phyloP scores from a whole-genome alignment of 1,140 invertebrate genomes.

The Hetaerina americana region DNA sequence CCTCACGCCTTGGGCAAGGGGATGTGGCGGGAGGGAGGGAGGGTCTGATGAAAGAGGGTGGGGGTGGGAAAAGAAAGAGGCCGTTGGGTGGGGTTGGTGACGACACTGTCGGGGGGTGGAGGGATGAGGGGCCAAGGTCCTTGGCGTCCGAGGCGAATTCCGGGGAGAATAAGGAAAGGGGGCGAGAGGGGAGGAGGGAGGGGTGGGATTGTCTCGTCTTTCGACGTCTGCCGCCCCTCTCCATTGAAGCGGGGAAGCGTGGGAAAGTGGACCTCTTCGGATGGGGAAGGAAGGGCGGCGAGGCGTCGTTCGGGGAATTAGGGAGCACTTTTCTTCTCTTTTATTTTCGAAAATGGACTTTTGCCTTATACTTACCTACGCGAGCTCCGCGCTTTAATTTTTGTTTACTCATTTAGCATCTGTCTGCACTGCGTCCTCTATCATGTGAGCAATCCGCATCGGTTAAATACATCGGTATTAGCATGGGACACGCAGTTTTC shows the following conservation, averaged over 20 bases:
- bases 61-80: too few species aligned
- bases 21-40: too few species aligned
- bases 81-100: too few species aligned
- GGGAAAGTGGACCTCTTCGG: not conserved
- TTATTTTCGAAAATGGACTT: not conserved
- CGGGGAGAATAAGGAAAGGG: not conserved
- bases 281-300: not conserved
- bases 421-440: not conserved
- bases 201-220: not conserved
- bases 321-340: not conserved
- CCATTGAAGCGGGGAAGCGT: not conserved
- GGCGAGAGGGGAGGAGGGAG: not conserved
- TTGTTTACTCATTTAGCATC: not conserved
- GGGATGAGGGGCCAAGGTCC: too few species aligned
- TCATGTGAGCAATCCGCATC: not conserved
- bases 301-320: not conserved
- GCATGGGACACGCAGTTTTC: too few species aligned
- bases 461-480: too few species aligned
- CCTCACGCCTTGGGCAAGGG: too few species aligned
- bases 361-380: not conserved
- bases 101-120: too few species aligned
- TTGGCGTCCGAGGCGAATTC: too few species aligned
- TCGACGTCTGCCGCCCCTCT: not conserved
- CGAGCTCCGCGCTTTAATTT: not conserved
- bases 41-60: too few species aligned